These are phyloP conservation scores for Alcedo atthis DNA, from an alignment of 2,797 vertebrate species.

Conservation along the genomic window DNA sequence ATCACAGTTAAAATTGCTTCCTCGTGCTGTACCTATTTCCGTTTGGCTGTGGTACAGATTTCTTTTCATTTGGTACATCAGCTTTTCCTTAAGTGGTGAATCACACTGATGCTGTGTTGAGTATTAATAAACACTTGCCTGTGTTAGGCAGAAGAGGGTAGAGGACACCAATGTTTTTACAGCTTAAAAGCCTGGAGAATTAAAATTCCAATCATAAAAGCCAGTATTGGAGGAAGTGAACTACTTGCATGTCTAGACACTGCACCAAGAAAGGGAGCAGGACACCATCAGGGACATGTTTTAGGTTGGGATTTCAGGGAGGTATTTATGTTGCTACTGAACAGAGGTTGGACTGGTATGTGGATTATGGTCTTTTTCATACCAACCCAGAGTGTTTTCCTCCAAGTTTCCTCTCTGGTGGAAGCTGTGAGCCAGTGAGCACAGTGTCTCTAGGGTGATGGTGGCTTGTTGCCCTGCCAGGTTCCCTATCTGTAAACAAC, in stretches of 20 bases:
- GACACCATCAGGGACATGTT: neutral
- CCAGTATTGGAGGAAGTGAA: neutral
- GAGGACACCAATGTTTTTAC: neutral
- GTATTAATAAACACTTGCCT: neutral
- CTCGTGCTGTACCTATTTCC: neutral
- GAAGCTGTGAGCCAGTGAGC: neutral
- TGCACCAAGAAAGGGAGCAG: neutral
- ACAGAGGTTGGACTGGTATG: neutral
- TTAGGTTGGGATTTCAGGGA: neutral
- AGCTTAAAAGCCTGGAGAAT: neutral
- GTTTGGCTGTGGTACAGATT: neutral
- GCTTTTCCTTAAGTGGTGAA: neutral
- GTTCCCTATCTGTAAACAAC: neutral
- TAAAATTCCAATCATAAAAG: neutral
- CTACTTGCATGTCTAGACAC: neutral
- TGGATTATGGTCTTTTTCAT: neutral
- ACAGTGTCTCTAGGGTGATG: neutral
- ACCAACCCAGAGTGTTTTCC: neutral
- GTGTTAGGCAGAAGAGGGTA: neutral
- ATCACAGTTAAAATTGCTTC: neutral
- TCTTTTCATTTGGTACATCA: neutral
- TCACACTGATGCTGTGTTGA: neutral
- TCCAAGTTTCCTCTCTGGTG: neutral
- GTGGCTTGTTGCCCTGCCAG: neutral
- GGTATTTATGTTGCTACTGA: neutral